phyloP scores from a whole-genome alignment of 2,113 vertebrate species.

The Lathamus discolor region DNA sequence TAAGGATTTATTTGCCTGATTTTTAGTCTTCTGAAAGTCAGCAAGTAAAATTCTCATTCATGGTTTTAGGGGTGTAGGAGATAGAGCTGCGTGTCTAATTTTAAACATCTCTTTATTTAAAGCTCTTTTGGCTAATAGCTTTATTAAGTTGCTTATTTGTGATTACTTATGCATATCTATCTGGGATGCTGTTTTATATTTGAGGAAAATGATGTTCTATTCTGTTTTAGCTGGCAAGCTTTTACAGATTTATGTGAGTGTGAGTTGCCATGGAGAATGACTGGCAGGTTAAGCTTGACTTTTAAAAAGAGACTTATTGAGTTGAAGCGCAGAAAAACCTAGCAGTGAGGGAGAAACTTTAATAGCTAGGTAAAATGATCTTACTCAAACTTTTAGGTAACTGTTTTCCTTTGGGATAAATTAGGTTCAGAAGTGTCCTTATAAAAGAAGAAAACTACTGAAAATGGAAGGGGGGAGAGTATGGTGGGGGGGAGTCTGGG shows the following conservation, averaged over 20 bases:
- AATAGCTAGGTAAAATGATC: neutral
- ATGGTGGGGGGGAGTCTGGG: no score
- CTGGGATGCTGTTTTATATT: neutral
- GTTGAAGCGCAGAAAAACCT: neutral
- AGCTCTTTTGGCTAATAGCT: neutral
- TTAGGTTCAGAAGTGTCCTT: neutral
- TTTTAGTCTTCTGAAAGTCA: neutral
- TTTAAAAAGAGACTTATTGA: neutral
- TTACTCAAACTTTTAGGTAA: neutral
- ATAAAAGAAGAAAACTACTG: neutral
- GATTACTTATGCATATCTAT: neutral
- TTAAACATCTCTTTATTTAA: neutral
- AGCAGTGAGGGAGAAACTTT: neutral
- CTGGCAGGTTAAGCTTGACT: neutral
- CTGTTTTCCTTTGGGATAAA: neutral
- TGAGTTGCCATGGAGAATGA: constrained; percentile 4
- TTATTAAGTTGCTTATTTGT: neutral
- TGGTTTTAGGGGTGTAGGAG: neutral
- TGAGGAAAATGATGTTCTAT: neutral
- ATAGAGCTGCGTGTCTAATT: neutral
- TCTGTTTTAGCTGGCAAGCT: neutral
- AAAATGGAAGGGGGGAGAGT: neutral
- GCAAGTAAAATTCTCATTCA: neutral
- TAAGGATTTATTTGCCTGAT: neutral
- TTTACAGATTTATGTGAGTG: neutral